Evolutionary conservation across 2,888 invertebrate species (phyloP).

Genomic region (Saturnia japonica): DNA sequence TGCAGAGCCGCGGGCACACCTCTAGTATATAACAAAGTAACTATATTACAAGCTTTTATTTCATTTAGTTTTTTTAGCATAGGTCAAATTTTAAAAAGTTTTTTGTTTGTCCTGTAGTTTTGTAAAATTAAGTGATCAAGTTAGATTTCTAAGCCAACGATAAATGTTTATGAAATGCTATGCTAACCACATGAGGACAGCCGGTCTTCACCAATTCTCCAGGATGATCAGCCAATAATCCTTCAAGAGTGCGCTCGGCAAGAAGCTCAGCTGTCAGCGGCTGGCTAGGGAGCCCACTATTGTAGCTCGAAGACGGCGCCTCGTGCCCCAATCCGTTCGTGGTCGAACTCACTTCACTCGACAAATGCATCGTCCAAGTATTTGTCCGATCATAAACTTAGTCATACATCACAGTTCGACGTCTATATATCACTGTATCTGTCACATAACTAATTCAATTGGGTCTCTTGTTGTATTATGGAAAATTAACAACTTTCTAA

Average conservation of each 20-base stretch:
- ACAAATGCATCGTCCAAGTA: conserved; percentile 86
- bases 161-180: conserved; percentile 40
- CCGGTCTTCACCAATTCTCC: conserved; percentile 97
- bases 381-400: conserved; percentile 37
- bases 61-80: too few species aligned
- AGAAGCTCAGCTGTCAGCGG: conserved; percentile 90
- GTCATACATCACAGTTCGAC: conserved; percentile 37
- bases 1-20: too few species aligned
- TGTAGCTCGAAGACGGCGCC: conserved; percentile 74
- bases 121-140: too few species aligned
- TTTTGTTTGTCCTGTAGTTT: too few species aligned
- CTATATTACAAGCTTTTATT: too few species aligned
- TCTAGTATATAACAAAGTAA: too few species aligned
- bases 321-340: conserved; percentile 81
- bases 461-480: conserved; percentile 22
- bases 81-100: too few species aligned
- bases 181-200: conserved; percentile 93
- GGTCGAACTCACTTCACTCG: conserved; percentile 89
- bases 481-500: conserved; percentile 13
- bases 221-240: conserved; percentile 93
- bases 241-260: conserved; percentile 92
- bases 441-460: conserved; percentile 63
- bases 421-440: conserved; percentile 49
- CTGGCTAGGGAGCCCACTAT: conserved; percentile 73
- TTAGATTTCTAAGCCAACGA: too few species aligned